Base-by-base conservation (phyloP, 1,140 invertebrate genomes). In the Euschistus heros region DNA sequence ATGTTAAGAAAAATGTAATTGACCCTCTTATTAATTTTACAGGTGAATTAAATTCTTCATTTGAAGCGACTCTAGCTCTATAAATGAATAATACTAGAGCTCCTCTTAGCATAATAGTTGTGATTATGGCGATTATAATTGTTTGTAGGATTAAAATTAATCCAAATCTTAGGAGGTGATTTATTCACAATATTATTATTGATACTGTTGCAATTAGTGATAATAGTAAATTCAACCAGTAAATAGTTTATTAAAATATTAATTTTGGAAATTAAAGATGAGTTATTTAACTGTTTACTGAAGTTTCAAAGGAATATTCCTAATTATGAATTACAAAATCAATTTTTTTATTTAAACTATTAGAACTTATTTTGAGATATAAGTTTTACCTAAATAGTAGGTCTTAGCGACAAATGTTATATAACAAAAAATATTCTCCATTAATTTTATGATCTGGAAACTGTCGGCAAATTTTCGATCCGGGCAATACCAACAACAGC, bases 331-430 rank as follows among this genome's bases (percentile, higher is more conserved):
- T 81, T 81, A 80, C 76, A 80, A 80, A 74, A 80, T 76, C 76
- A 80, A 77, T 78, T 73, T 80, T 80, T 71, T 80, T 79, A n/a
- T 71, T 80, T 80, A 80, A 81, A 78, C 76, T 80, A 80, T 78
- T 76, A 80, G 78, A 78, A 78, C 77, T 74, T 77, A 73, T 74
- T 73, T n/a, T n/a, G n/a, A n/a, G n/a, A n/a, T n/a, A n/a, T n/a
- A n/a, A n/a, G n/a, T n/a, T n/a, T n/a, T n/a, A n/a, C n/a, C n/a
- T n/a, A n/a, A n/a, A n/a, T n/a, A n/a, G n/a, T n/a, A n/a, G n/a
- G n/a, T n/a, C n/a, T n/a, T n/a, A n/a, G n/a, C n/a, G n/a, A n/a
- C n/a, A n/a, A n/a, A n/a, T n/a, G n/a, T n/a, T n/a, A n/a, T n/a
- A n/a, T n/a, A n/a, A n/a, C n/a, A n/a, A n/a, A n/a, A n/a, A n/a